A percentile compares a stretch with the other conserved stretches of the same genome.
These are phyloP conservation scores for Drosophila setifemur DNA, from an alignment of 1,140 invertebrate genomes.

Conservation along the genomic window DNA sequence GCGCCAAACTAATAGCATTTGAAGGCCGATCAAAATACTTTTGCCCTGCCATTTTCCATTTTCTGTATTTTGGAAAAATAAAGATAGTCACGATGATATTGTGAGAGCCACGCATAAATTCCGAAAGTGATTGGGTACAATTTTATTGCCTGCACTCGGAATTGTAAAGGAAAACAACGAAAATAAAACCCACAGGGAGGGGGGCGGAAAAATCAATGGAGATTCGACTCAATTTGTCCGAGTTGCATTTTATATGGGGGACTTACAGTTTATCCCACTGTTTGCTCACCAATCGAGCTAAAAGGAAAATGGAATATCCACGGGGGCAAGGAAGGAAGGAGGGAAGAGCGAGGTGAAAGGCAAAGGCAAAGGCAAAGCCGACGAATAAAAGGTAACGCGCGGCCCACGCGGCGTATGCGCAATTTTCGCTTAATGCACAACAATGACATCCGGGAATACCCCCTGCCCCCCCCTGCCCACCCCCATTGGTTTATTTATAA, in stretches of 20 bases:
- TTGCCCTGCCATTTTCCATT: slow-evolving; percentile 7
- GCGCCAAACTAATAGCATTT: slow-evolving; percentile 22
- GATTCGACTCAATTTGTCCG: slow-evolving; percentile 33
- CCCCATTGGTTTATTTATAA: slow-evolving; percentile 28
- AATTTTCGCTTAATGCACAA: slow-evolving; percentile 35
- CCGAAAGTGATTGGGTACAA: slow-evolving; percentile 5
- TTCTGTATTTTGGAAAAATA: not conserved
- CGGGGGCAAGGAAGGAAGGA: not conserved
- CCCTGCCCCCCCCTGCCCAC: no score
- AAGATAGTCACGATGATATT: slow-evolving; percentile 2
- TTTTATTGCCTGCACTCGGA: slow-evolving; percentile 49
- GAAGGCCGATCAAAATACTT: slow-evolving; percentile 1
- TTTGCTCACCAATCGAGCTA: slow-evolving; percentile 25
- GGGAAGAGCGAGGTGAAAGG: no score
- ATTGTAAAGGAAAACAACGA: slow-evolving; percentile 48
- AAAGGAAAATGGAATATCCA: slow-evolving; percentile 8
- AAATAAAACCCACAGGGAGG: no score
- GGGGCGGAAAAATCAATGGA: slow-evolving; percentile 3
- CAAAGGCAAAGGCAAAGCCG: no score
- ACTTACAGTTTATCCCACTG: slow-evolving; percentile 26
- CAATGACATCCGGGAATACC: slow-evolving; percentile 27
- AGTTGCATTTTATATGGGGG: slow-evolving; percentile 40
- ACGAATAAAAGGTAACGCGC: not conserved
- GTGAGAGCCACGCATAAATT: slow-evolving; percentile 6
- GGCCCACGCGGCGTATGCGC: slow-evolving; percentile 32